A percentile compares a stretch with the other conserved stretches of the same genome.
phyloP scores from a whole-genome alignment of 2,797 vertebrate species.

The Enoplosus armatus region DNA sequence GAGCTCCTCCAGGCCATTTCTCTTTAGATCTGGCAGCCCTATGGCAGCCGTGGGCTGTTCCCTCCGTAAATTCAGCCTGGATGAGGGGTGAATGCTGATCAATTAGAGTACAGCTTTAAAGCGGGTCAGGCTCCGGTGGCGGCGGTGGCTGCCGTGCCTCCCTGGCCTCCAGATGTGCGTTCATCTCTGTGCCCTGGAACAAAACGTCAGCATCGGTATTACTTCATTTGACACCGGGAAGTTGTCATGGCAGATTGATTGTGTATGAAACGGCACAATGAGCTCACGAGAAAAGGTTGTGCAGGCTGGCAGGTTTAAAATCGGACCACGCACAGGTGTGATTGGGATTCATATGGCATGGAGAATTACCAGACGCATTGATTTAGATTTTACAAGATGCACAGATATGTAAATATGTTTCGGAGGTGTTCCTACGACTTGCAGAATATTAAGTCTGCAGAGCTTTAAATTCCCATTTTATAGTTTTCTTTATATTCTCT shows the following conservation, averaged over 20 bases:
- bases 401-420: neutral
- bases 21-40: slow-evolving; percentile 64
- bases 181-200: neutral
- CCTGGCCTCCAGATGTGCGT: slow-evolving; percentile 36
- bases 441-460: neutral
- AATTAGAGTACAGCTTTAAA: slow-evolving; percentile 71
- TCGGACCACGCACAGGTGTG: neutral
- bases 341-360: neutral
- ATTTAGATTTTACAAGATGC: neutral
- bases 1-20: slow-evolving; percentile 60
- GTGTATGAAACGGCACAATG: neutral
- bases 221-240: slow-evolving; percentile 5
- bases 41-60: slow-evolving; percentile 51
- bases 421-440: neutral
- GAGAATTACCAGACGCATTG: neutral
- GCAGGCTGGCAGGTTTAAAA: neutral
- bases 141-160: slow-evolving; percentile 46
- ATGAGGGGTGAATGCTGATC: slow-evolving; percentile 76
- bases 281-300: neutral
- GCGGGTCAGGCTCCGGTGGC: slow-evolving; percentile 38
- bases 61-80: slow-evolving; percentile 65
- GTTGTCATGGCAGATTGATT: slow-evolving; percentile 6
- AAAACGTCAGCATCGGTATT: slow-evolving; percentile 19
- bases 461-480: neutral
- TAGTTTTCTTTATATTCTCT: neutral